Percentiles rank a stretch among this genome's conserved stretches.
These are phyloP conservation scores for Diabrotica balteata DNA, from an alignment of 2,888 invertebrate species.

Conservation along the genomic window DNA sequence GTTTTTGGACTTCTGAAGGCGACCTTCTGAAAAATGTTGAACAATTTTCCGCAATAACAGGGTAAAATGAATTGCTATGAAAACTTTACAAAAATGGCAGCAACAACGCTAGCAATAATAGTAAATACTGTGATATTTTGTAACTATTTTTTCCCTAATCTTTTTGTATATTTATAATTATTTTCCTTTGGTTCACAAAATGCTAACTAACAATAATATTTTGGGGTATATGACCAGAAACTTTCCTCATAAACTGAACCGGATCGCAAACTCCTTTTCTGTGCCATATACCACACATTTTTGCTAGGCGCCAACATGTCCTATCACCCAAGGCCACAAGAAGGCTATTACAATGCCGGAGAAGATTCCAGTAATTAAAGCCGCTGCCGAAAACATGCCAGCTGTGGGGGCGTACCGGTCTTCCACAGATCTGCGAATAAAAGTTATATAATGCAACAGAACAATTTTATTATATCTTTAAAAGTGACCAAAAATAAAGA, in stretches of 20 bases:
- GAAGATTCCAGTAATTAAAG: conserved; percentile 88
- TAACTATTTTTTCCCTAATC: background rate
- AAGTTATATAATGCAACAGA: too few species aligned
- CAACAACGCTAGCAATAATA: too few species aligned
- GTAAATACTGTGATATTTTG: too few species aligned
- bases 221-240: conserved; percentile 48
- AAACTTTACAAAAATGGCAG: too few species aligned
- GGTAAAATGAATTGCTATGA: too few species aligned
- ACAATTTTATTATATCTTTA: too few species aligned
- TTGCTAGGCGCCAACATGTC: conserved; percentile 58
- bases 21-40: background rate
- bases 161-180: background rate
- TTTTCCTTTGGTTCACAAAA: background rate
- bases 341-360: conserved; percentile 81
- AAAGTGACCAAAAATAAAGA: too few species aligned
- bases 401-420: conserved; percentile 83
- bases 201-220: conserved; percentile 1
- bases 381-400: conserved; percentile 96
- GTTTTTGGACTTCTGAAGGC: too few species aligned
- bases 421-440: conserved; percentile 72
- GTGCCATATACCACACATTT: conserved; percentile 60
- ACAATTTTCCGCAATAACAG: background rate
- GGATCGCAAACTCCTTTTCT: conserved; percentile 53
- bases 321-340: conserved; percentile 71
- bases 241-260: conserved; percentile 45